phyloP scores from a whole-genome alignment of 2,113 vertebrate genomes.

The Athene noctua region DNA sequence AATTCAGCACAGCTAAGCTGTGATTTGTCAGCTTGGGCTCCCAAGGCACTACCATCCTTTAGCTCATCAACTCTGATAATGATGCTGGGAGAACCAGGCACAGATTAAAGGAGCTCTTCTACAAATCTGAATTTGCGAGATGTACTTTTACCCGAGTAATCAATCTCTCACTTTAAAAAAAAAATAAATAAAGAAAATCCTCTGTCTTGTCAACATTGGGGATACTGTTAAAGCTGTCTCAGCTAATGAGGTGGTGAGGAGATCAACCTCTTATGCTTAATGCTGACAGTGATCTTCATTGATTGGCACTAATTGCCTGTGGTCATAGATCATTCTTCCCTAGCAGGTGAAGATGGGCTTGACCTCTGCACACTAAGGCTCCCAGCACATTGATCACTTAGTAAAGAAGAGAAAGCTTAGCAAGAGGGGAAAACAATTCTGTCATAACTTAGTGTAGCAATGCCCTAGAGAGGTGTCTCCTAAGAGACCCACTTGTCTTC shows the following conservation, averaged over 20 bases:
- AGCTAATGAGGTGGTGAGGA: not conserved
- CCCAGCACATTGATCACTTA: not conserved
- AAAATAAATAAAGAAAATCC: not conserved
- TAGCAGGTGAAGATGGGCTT: not conserved
- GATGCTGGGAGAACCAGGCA: not conserved
- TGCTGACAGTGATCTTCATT: not conserved
- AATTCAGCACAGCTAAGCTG: not conserved
- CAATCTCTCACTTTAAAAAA: not conserved
- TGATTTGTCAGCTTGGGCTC: not conserved
- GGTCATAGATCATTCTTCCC: not conserved
- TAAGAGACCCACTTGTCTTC: not conserved
- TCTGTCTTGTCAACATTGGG: accelerated
- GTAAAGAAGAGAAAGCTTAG: not conserved
- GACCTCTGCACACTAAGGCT: not conserved
- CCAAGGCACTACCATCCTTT: not conserved
- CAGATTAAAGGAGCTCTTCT: not conserved
- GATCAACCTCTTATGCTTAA: not conserved
- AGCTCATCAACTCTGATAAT: not conserved
- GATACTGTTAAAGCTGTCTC: not conserved
- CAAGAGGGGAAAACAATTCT: not conserved
- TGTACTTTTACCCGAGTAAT: not conserved
- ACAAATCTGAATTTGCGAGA: not conserved
- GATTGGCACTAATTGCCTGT: not conserved
- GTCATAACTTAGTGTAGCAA: not conserved
- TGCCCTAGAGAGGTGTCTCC: not conserved